Base-by-base conservation (phyloP, 2,888 invertebrate genomes). In the Lumbricus terrestris region DNA sequence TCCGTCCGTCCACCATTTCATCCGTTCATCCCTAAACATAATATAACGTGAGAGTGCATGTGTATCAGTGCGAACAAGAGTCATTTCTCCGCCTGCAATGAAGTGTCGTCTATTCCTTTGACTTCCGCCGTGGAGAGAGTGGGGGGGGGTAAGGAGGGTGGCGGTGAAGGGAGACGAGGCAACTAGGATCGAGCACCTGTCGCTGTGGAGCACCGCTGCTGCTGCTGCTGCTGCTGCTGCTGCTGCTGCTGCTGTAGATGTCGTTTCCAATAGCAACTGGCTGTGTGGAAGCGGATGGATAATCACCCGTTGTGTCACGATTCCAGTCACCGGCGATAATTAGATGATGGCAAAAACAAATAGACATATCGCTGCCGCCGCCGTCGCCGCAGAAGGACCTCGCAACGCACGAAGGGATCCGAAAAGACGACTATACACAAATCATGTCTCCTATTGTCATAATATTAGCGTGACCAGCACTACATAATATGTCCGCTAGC, bases 161-260 rank as follows among this genome's bases (percentile, higher is more conserved):
- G n/a, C n/a, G n/a, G n/a, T n/a, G n/a, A n/a, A 69, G 69, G 29
- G 69, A 29, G 69, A 8, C n/a, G n/a, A n/a, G 69, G 69, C n/a
- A 69, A 69, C 69, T n/a, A n/a, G n/a, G 69, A n/a, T n/a, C n/a
- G n/a, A 69, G 69, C 69, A 69, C 69, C 69, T 69, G 69, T 69
- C 69, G 69, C 69, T n/a, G n/a, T 69, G 11, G 69, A 69, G 69
- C 69, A 1, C n/a, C 4, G 29, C 69, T n/a, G 69, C 69, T 69
- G n/a, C 29, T 1, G 69, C 69, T n/a, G n/a, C n/a, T n/a, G n/a
- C n/a, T n/a, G n/a, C n/a, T n/a, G n/a, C n/a, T n/a, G n/a, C n/a
- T n/a, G n/a, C n/a, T n/a, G n/a, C n/a, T n/a, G n/a, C n/a, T n/a
- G n/a, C n/a, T n/a, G n/a, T n/a, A n/a, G 29, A 29, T 8, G 69